These are phyloP conservation scores for Zoanthus sansibaricus DNA, from an alignment of 92 coral and sea anemone species.

Conservation along the genomic window DNA sequence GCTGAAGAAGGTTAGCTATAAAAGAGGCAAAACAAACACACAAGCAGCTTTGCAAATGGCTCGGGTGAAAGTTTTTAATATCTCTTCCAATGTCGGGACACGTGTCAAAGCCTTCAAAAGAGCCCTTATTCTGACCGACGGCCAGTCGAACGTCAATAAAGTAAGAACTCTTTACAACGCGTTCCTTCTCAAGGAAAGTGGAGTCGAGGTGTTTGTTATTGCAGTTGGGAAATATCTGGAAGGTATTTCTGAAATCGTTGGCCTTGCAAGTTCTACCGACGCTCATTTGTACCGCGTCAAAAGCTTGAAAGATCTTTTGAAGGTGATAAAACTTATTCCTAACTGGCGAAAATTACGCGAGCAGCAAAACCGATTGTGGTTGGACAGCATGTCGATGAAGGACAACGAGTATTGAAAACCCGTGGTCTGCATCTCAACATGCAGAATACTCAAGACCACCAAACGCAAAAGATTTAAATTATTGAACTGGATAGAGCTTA, in stretches of 20 bases:
- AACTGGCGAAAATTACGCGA: background rate
- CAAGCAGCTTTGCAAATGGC: slow-evolving; percentile 74
- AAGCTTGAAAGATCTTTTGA: slow-evolving; percentile 60
- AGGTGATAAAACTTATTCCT: slow-evolving; percentile 75
- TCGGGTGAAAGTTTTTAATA: slow-evolving; percentile 53
- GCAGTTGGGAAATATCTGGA: slow-evolving; percentile 74
- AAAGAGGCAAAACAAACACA: slow-evolving; percentile 70
- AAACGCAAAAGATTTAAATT: background rate
- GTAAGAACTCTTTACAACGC: slow-evolving; percentile 75
- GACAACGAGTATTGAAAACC: background rate
- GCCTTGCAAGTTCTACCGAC: slow-evolving; percentile 70
- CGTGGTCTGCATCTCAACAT: background rate
- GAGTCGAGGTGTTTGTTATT: slow-evolving; percentile 79
- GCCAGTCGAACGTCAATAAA: slow-evolving; percentile 70
- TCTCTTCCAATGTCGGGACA: slow-evolving; percentile 47
- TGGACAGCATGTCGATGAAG: background rate
- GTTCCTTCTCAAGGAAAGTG: slow-evolving; percentile 63
- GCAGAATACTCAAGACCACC: background rate
- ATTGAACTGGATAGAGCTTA: no score
- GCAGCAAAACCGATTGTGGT: background rate
- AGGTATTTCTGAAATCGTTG: slow-evolving; percentile 76
- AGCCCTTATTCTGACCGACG: slow-evolving; percentile 84
- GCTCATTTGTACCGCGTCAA: slow-evolving; percentile 74
- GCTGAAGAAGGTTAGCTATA: slow-evolving; percentile 7
- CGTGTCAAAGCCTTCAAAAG: slow-evolving; percentile 64